A percentile compares a stretch with the other conserved stretches of the same genome.
Conservation (phyloP, 2,113 vertebrate genomes). For the Pedionomus torquatus region DNA sequence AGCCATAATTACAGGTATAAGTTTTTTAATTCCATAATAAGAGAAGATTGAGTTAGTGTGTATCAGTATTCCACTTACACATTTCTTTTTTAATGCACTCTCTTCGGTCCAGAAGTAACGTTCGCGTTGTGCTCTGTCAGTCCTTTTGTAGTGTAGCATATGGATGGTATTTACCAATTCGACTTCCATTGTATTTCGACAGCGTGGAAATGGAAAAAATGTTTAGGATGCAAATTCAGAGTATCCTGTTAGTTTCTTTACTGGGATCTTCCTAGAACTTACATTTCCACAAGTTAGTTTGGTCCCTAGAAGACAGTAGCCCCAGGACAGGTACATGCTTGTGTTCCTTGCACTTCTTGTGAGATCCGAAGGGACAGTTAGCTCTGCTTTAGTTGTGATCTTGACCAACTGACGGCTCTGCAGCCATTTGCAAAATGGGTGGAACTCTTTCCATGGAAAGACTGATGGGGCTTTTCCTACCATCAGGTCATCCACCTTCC, state of each 20-base stretch:
- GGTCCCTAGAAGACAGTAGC: not conserved
- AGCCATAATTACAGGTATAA: conserved; percentile 59
- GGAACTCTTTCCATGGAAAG: not conserved
- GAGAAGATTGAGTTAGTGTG: conserved; percentile 51
- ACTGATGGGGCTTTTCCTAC: not conserved
- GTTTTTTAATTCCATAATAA: conserved; percentile 52
- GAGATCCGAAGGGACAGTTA: not conserved
- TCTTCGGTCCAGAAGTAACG: not conserved
- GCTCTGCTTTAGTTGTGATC: not conserved
- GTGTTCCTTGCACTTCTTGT: not conserved
- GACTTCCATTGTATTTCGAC: not conserved
- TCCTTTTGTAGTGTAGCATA: not conserved
- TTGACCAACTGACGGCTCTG: not conserved
- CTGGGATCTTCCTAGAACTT: not conserved
- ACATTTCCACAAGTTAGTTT: not conserved
- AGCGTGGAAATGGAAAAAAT: not conserved
- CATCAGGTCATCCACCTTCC: not conserved
- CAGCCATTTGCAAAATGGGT: not conserved
- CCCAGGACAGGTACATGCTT: not conserved
- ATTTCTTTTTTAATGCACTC: not conserved
- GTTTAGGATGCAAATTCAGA: not conserved
- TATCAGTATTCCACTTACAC: not conserved
- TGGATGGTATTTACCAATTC: not conserved
- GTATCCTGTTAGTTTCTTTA: not conserved
- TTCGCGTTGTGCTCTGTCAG: conserved; percentile 5